Percentiles rank a stretch among this genome's conserved stretches.
Conservation (phyloP, 2,888 invertebrate species). For the Dinocampus coccinellae region DNA sequence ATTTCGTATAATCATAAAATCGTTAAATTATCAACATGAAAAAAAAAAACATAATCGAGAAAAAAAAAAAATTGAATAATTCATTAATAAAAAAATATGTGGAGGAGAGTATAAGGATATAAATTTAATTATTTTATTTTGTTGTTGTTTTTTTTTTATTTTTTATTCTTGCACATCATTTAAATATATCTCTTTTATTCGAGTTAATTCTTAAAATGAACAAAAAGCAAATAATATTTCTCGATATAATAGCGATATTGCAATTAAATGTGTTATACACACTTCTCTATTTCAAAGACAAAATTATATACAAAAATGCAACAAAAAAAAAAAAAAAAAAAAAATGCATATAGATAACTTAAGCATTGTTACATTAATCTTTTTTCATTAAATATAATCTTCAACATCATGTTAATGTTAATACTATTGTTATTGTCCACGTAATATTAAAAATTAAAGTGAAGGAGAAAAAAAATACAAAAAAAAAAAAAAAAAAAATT, state of each 20-base stretch:
- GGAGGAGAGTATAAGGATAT: not conserved
- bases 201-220: not conserved
- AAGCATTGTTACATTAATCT: conserved; percentile 27
- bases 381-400: conserved; percentile 27
- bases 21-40: conserved; percentile 20
- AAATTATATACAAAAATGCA: not conserved
- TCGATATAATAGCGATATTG: not conserved
- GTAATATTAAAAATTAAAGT: conserved; percentile 20
- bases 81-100: not conserved
- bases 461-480: not conserved
- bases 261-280: not conserved
- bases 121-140: too few species aligned
- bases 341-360: not conserved
- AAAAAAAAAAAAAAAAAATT: not conserved
- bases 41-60: not conserved
- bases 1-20: conserved; percentile 38
- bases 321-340: not conserved
- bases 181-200: not conserved
- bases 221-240: not conserved
- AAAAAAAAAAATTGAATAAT: not conserved
- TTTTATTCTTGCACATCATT: not conserved
- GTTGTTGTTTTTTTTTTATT: too few species aligned
- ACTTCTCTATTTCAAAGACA: not conserved
- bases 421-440: conserved; percentile 36
- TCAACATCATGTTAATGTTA: conserved; percentile 24